Percentiles rank a stretch among this genome's conserved stretches.
These are phyloP conservation scores for Rana temporaria DNA, from an alignment of 2,113 vertebrate genomes.

Conservation along the genomic window DNA sequence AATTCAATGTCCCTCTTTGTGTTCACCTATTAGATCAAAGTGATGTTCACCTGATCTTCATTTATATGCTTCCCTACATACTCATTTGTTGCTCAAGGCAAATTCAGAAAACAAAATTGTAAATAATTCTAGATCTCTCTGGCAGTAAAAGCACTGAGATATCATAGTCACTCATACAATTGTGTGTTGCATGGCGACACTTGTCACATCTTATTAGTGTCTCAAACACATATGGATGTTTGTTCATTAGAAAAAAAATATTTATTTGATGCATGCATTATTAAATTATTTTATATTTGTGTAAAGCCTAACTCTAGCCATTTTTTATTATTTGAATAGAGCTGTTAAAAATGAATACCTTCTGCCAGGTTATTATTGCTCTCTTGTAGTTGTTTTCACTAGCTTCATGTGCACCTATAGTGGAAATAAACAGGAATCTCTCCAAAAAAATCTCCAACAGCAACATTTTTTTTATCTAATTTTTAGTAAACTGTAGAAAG, in stretches of 20 bases:
- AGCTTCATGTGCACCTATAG: too few relatives aligned
- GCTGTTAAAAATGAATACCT: too few relatives aligned
- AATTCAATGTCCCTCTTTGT: neutral
- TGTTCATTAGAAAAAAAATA: neutral
- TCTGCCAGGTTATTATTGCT: too few relatives aligned
- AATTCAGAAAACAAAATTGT: neutral
- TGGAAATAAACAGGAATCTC: too few relatives aligned
- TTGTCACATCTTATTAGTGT: conserved; percentile 11
- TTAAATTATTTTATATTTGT: too few relatives aligned
- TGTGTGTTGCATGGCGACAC: neutral
- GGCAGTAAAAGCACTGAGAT: neutral
- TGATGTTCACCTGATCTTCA: conserved; percentile 8
- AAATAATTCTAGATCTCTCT: neutral
- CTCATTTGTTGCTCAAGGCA: neutral
- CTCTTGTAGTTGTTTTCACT: too few relatives aligned
- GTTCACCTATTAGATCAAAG: neutral
- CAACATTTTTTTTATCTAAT: too few relatives aligned
- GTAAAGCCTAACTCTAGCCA: too few relatives aligned
- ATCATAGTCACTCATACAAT: neutral
- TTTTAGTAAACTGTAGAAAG: too few relatives aligned
- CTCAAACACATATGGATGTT: neutral
- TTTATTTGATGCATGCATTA: too few relatives aligned
- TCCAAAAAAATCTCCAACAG: too few relatives aligned
- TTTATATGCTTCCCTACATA: neutral
- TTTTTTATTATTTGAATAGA: too few relatives aligned